These are phyloP conservation scores for Eudemis profundana DNA, from an alignment of 2,888 invertebrate genomes.

Conservation along the genomic window DNA sequence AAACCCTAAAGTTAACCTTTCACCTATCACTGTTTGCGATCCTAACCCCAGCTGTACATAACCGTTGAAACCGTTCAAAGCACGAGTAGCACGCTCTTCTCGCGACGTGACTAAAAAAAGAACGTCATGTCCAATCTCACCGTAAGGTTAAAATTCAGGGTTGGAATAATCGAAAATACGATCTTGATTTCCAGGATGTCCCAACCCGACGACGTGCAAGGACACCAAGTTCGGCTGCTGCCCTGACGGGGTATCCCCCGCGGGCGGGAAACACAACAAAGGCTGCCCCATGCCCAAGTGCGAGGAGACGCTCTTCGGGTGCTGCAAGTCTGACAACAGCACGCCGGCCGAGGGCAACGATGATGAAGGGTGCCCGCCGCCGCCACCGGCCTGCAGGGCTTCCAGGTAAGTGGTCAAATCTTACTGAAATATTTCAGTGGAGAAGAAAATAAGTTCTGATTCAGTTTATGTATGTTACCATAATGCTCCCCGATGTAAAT, in stretches of 20 bases:
- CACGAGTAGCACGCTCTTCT: too few relatives aligned
- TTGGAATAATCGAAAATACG: not conserved
- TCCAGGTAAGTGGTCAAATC: conserved; percentile 73
- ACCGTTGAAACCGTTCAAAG: too few relatives aligned
- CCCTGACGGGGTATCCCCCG: conserved; percentile 92
- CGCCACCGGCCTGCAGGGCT: conserved; percentile 83
- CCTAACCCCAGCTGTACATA: too few relatives aligned
- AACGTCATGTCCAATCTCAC: too few relatives aligned
- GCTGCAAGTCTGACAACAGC: conserved; percentile 90
- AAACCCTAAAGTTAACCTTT: too few relatives aligned
- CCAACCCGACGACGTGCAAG: conserved; percentile 89
- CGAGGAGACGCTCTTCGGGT: conserved; percentile 92
- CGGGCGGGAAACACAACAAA: conserved; percentile 87
- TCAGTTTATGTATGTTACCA: too few relatives aligned
- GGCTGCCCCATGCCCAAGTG: conserved; percentile 92
- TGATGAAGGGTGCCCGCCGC: conserved; percentile 92
- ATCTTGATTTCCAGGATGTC: conserved; percentile 84
- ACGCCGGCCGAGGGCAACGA: conserved; percentile 93
- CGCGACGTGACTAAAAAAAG: too few relatives aligned
- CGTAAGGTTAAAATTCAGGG: too few relatives aligned
- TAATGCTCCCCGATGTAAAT: too few relatives aligned
- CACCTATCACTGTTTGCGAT: too few relatives aligned
- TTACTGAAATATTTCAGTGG: too few relatives aligned
- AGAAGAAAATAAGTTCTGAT: too few relatives aligned
- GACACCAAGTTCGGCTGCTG: conserved; percentile 93